Percentiles rank a stretch among this genome's conserved stretches.
These are phyloP conservation scores for Cydia strobilella DNA, from an alignment of 1,140 invertebrate species.

Conservation along the genomic window DNA sequence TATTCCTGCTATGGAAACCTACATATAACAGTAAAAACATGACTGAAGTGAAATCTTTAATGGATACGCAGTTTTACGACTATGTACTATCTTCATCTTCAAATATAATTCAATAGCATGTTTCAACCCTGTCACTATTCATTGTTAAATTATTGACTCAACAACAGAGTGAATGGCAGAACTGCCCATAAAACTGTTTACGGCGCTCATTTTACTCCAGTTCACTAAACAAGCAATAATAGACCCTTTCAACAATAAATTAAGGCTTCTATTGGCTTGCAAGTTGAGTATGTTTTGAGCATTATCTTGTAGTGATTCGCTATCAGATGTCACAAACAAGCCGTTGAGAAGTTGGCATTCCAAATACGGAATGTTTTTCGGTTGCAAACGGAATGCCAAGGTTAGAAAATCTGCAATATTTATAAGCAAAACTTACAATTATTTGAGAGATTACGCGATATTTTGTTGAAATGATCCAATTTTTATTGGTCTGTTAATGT, in stretches of 20 bases:
- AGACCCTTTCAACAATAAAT: not conserved
- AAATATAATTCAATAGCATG: not conserved
- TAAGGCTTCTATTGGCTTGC: not conserved
- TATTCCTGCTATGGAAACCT: no score
- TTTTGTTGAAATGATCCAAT: no score
- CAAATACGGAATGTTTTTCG: not conserved
- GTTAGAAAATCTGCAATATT: not conserved
- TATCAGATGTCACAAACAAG: conserved; percentile 15
- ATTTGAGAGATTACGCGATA: no score
- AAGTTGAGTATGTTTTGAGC: not conserved
- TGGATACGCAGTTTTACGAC: not conserved
- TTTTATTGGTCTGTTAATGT: no score
- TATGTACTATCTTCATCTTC: not conserved
- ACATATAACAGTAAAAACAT: no score
- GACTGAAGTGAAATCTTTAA: no score
- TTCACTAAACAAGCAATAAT: not conserved
- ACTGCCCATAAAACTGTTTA: conserved; percentile 19
- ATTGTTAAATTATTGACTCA: not conserved
- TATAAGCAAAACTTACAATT: no score
- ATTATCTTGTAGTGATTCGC: not conserved
- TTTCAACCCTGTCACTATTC: conserved; percentile 2
- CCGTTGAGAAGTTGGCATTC: not conserved
- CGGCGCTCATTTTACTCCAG: not conserved
- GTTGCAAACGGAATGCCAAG: not conserved
- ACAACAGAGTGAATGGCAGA: not conserved